A percentile compares a stretch with the other conserved stretches of the same genome.
Conservation (phyloP, 2,113 vertebrate genomes). For the Dolichallabes microphthalmus region DNA sequence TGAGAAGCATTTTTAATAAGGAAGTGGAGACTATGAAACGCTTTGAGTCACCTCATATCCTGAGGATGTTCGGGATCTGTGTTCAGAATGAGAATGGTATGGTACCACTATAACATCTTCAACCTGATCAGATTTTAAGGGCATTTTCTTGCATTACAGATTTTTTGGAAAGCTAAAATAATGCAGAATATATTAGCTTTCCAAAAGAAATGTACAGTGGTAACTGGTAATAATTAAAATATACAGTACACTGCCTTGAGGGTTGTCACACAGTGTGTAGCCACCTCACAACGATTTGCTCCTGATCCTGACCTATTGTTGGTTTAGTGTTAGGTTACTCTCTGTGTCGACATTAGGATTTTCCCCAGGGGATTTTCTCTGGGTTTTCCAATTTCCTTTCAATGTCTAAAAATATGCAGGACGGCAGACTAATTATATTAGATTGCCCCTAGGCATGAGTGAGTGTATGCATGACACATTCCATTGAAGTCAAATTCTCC, state of each 20-base stretch:
- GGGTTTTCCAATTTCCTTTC: background rate
- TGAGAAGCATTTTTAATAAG: constrained; percentile 73
- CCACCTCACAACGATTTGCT: background rate
- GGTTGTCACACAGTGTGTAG: background rate
- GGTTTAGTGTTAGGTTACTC: background rate
- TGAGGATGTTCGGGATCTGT: constrained; percentile 88
- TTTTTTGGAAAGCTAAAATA: background rate
- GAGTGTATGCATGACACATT: background rate
- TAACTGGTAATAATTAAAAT: background rate
- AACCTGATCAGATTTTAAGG: background rate
- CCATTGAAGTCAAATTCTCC: background rate
- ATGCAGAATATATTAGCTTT: background rate
- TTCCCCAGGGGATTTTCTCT: background rate
- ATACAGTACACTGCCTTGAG: background rate
- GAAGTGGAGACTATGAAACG: constrained; percentile 81
- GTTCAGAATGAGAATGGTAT: constrained; percentile 75
- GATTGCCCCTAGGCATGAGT: background rate
- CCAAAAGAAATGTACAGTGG: background rate
- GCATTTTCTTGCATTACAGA: background rate
- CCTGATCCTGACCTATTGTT: no score
- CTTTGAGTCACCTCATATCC: constrained; percentile 85
- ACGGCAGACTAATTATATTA: background rate
- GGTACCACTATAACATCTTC: constrained; percentile 57
- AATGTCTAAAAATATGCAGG: background rate
- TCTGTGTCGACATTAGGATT: no score